A percentile compares a stretch with the other conserved stretches of the same genome.
Conservation (phyloP, 2,113 vertebrate genomes). For the Turnix velox region DNA sequence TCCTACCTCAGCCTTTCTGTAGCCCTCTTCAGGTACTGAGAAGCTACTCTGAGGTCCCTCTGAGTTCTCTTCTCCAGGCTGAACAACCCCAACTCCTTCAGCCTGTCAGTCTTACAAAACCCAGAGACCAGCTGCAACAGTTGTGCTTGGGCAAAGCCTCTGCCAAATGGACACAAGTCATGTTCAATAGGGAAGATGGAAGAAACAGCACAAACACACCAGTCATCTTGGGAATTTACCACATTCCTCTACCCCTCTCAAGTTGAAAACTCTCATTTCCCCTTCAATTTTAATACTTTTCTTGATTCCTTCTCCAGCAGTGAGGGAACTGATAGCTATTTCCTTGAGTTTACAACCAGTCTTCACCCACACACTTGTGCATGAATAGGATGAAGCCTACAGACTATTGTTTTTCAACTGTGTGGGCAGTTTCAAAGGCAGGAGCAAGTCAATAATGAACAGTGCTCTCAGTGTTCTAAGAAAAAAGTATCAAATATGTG, state of each 20-base stretch:
- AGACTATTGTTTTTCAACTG: background rate
- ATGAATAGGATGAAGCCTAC: background rate
- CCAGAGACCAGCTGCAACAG: background rate
- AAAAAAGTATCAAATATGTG: background rate
- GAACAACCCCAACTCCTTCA: no score
- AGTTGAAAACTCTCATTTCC: background rate
- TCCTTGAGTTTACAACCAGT: background rate
- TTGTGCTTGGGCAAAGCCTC: background rate
- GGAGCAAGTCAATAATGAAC: background rate
- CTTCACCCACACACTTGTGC: background rate
- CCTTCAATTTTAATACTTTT: background rate
- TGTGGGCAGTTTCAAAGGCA: background rate
- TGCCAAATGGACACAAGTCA: background rate
- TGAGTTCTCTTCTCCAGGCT: no score
- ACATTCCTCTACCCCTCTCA: background rate
- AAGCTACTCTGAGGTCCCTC: no score
- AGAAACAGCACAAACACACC: background rate
- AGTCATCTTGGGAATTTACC: background rate
- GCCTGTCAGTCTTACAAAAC: background rate
- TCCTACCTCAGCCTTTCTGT: no score
- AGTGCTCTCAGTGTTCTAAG: background rate
- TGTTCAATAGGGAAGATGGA: background rate
- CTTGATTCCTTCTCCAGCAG: background rate
- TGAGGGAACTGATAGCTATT: background rate
- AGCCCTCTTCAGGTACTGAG: no score